phyloP scores from a whole-genome alignment of 2,797 vertebrate species.

The Eulemur mongoz region DNA sequence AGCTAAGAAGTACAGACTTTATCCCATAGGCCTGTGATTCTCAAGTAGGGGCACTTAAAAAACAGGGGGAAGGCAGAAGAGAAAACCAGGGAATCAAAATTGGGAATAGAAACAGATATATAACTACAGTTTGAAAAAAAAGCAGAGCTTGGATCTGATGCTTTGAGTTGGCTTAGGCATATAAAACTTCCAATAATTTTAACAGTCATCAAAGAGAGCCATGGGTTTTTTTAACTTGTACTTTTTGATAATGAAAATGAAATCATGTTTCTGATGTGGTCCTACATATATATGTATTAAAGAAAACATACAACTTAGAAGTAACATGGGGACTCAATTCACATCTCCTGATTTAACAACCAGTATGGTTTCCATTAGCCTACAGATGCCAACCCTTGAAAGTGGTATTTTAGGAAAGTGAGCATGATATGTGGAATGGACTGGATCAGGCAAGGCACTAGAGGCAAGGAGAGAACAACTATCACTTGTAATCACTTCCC shows the following conservation, averaged over 20 bases:
- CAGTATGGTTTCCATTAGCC: not conserved
- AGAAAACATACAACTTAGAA: not conserved
- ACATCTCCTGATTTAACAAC: not conserved
- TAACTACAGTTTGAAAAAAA: not conserved
- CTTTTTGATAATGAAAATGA: slow-evolving; percentile 46
- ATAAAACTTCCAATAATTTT: slow-evolving; percentile 36
- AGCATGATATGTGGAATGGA: not conserved
- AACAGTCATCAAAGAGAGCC: not conserved
- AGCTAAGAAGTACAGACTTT: not conserved
- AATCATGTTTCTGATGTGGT: not conserved
- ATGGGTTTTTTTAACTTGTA: not conserved
- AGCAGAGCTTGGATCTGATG: not conserved
- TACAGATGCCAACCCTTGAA: slow-evolving; percentile 43
- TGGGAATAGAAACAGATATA: not conserved
- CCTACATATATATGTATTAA: not conserved
- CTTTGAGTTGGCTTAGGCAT: not conserved
- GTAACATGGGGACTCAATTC: not conserved
- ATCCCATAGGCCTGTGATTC: not conserved
- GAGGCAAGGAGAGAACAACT: slow-evolving; percentile 20
- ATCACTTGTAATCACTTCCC: not conserved
- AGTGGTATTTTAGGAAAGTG: slow-evolving; percentile 49
- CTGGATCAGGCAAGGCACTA: not conserved
- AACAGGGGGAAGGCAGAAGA: not conserved
- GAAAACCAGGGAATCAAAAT: not conserved
- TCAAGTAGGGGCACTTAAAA: not conserved